Conservation (phyloP, 2,888 invertebrate genomes). For the Trilocha varians region DNA sequence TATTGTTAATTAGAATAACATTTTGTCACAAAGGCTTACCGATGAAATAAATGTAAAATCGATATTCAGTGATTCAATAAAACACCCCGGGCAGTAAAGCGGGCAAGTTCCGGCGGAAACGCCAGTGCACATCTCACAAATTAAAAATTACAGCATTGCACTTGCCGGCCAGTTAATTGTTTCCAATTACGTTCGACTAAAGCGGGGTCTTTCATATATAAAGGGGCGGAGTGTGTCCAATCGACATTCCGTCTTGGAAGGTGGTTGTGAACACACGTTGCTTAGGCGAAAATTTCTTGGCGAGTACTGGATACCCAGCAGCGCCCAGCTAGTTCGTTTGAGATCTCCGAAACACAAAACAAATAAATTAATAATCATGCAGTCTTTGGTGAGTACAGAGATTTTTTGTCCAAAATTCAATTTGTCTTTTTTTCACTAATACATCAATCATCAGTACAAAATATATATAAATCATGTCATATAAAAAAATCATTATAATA, state of each 20-base stretch:
- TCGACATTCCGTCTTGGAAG: constrained; percentile 58
- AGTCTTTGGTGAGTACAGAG: constrained; percentile 61
- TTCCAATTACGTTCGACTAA: constrained; percentile 57
- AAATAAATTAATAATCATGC: constrained; percentile 61
- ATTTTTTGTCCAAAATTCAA: constrained; percentile 10
- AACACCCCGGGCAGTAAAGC: not conserved
- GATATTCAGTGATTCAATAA: not conserved
- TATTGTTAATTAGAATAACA: too few species aligned
- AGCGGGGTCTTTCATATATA: constrained; percentile 67
- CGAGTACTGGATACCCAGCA: constrained; percentile 67
- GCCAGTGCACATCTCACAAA: constrained; percentile 51
- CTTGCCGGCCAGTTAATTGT: constrained; percentile 64
- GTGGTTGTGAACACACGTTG: constrained; percentile 53
- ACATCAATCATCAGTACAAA: too few species aligned
- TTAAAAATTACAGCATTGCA: constrained; percentile 61
- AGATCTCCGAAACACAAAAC: constrained; percentile 58
- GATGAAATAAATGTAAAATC: not conserved
- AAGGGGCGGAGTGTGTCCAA: constrained; percentile 43
- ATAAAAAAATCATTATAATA: not conserved
- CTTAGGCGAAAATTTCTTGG: constrained; percentile 71
- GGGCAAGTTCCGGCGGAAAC: constrained; percentile 34
- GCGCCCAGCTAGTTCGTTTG: constrained; percentile 71
- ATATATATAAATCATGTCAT: too few species aligned
- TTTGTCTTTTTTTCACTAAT: not conserved
- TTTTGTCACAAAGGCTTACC: too few species aligned